Evolutionary conservation across 2,888 invertebrate genomes (phyloP), one percentile per base, ranked within the genome.

Genomic region (Holacanthella duospinosa): DNA sequence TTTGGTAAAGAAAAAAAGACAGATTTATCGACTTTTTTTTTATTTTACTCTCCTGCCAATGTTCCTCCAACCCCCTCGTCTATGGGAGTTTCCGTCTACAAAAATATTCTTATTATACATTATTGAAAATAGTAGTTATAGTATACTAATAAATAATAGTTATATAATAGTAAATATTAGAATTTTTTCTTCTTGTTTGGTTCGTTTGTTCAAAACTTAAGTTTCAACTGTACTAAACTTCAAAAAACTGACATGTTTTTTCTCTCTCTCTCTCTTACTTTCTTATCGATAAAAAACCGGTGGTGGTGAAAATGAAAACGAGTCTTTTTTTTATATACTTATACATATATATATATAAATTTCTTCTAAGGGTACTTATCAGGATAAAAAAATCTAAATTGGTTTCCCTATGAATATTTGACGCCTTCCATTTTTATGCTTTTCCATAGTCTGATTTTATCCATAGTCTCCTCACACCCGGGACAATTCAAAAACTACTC

Each of bases 371-470:
- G n/a, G n/a, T n/a, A 9, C 26, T 58, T 62, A 62, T 62, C 62
- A 36, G 19, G 19, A 55, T 24, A 59, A 29, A 19, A 55, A 59
- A 59, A 63, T 63, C 63, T 63, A 63, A 63, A 63, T 63, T 63
- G 63, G 63, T 63, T 63, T 63, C 59, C 44, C 53, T 63, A 63
- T 63, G 59, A 63, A 63, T 59, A 28, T 63, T 63, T 63, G 63
- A 63, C 63, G 63, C 63, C 63, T 29, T n/a, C 48, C 36, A 36
- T 36, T 36, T 48, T 48, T 16, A 16, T 48, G n/a, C n/a, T 48
- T 48, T 21, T 16, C 12, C 48, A 9, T 48, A 48, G 16, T 48
- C 48, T 48, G 48, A 48, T 48, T 48, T 48, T 48, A 48, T 48
- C 48, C 12, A 48, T 36, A n/a, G 16, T 36, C 16, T 48, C n/a